A percentile compares a stretch with the other conserved stretches of the same genome.
These are phyloP conservation scores for Rhinopomastus cyanomelas DNA, from an alignment of 2,113 vertebrate genomes.

Conservation along the genomic window DNA sequence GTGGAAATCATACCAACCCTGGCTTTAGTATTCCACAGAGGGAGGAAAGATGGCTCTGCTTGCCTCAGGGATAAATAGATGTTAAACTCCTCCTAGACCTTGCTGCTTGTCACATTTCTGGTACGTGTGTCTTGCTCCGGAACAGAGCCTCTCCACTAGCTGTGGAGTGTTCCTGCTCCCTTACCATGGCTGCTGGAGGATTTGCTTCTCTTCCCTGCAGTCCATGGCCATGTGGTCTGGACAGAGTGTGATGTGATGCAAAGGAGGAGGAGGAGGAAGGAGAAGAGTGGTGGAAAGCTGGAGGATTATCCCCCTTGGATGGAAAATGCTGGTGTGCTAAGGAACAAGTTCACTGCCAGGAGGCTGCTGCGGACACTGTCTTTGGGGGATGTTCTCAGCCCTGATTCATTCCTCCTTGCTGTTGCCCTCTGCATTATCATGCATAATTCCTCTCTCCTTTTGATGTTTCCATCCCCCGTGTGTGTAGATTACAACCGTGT, in stretches of 20 bases:
- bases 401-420: background rate
- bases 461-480: background rate
- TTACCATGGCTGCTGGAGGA: too few species aligned
- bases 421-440: background rate
- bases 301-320: constrained; percentile 7
- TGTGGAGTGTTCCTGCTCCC: background rate
- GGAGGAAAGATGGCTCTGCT: constrained; percentile 57
- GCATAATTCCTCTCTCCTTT: background rate
- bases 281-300: background rate
- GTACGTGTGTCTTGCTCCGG: background rate
- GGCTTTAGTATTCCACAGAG: constrained; percentile 69
- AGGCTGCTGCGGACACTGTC: background rate
- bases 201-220: background rate
- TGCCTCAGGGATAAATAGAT: constrained; percentile 61
- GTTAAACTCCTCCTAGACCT: constrained; percentile 51
- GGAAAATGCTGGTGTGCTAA: background rate
- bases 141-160: background rate
- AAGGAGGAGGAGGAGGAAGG: background rate
- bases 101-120: constrained; percentile 28
- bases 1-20: constrained; percentile 49
- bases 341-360: background rate
- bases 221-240: background rate
- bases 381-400: background rate
- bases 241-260: background rate
- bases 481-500: background rate